Percentiles rank a stretch among this genome's conserved stretches.
phyloP scores from a whole-genome alignment of 2,888 invertebrate species.

The Dimorphilus gyrociliatus region DNA sequence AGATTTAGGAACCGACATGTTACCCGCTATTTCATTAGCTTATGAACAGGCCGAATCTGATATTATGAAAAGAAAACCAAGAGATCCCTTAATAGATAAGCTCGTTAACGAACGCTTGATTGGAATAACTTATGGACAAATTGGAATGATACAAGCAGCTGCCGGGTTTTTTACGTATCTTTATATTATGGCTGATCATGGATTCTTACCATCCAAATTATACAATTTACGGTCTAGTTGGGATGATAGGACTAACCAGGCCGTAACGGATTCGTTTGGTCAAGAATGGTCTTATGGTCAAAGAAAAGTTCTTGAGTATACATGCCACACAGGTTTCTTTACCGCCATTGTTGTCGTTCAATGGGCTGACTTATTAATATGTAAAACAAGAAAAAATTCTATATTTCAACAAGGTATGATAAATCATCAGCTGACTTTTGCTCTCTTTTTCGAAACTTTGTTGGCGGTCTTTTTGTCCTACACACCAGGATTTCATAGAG shows the following conservation, averaged over 20 bases:
- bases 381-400: conserved; percentile 1
- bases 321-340: neutral
- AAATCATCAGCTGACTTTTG: too few species aligned
- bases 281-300: neutral
- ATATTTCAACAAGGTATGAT: conserved; percentile 1
- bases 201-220: too few species aligned
- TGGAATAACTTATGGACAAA: conserved; percentile 93
- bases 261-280: neutral
- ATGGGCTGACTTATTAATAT: neutral
- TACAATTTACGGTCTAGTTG: too few species aligned
- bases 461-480: too few species aligned
- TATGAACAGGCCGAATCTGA: conserved; percentile 72
- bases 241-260: too few species aligned
- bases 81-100: conserved; percentile 68
- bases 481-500: too few species aligned
- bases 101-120: conserved; percentile 54
- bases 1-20: conserved; percentile 36
- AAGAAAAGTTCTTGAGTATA: neutral
- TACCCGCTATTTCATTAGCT: conserved; percentile 71
- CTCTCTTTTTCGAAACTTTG: too few species aligned
- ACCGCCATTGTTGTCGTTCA: neutral
- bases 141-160: conserved; percentile 95
- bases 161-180: conserved; percentile 47
- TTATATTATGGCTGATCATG: too few species aligned
- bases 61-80: conserved; percentile 74